Evolutionary conservation across 2,113 vertebrate species (phyloP).

Genomic region (Triplophysa rosa): DNA sequence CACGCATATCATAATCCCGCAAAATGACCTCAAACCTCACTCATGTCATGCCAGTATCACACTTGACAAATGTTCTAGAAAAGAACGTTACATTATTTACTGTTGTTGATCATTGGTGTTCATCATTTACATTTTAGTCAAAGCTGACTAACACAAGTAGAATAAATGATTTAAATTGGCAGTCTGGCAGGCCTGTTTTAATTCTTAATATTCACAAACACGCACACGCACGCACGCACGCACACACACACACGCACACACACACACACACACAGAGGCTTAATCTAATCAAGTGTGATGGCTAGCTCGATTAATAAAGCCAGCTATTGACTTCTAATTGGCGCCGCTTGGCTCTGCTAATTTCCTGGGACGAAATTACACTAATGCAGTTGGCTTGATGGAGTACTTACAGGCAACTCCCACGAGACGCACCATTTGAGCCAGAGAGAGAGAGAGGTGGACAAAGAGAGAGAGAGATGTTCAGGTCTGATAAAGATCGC

Average conservation of each 20-base stretch:
- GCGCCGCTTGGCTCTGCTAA: constrained; percentile 99
- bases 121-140: too few species aligned
- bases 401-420: constrained; percentile 79
- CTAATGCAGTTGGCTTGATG: constrained; percentile 82
- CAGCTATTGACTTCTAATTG: constrained; percentile 99
- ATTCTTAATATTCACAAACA: constrained; percentile 57
- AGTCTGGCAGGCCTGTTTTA: not conserved
- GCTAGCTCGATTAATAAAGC: constrained; percentile 88
- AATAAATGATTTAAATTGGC: too few species aligned
- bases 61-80: too few species aligned
- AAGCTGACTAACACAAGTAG: too few species aligned
- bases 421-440: constrained; percentile 67
- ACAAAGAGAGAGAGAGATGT: constrained; percentile 52
- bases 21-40: not conserved
- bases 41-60: too few species aligned
- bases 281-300: constrained; percentile 99
- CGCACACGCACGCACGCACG: constrained; percentile 46
- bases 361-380: constrained; percentile 85
- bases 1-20: constrained; percentile 7
- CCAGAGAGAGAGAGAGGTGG: constrained; percentile 17
- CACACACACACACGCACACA: constrained; percentile 16
- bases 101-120: too few species aligned
- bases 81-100: too few species aligned
- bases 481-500: constrained; percentile 77
- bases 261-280: constrained; percentile 58